Percentiles rank a stretch among this genome's conserved stretches.
Conservation (phyloP, 2,888 invertebrate species). For the Ophraella communa region DNA sequence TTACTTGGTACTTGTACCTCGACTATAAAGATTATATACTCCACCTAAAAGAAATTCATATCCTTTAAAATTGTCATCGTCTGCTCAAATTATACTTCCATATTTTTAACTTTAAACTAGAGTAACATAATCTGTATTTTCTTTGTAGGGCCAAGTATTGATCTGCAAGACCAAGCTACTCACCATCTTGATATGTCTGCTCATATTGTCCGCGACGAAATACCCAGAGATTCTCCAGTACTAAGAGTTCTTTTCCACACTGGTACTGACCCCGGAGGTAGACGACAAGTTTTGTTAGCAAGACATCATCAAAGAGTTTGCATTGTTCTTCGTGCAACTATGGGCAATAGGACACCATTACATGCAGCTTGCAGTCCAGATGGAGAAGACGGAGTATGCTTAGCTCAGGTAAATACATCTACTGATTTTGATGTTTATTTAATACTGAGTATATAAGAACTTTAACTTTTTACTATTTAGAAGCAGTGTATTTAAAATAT, state of each 20-base stretch:
- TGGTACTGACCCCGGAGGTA: slow-evolving; percentile 82
- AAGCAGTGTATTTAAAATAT: too few species aligned
- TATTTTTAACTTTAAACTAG: background rate
- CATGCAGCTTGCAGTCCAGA: slow-evolving; percentile 93
- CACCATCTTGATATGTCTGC: slow-evolving; percentile 90
- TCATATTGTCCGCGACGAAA: slow-evolving; percentile 85
- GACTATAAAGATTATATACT: too few species aligned
- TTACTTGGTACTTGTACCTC: too few species aligned
- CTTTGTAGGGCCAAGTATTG: slow-evolving; percentile 57
- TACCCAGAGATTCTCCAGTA: slow-evolving; percentile 90
- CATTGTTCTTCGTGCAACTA: slow-evolving; percentile 78
- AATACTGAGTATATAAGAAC: too few species aligned
- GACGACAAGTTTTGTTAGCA: slow-evolving; percentile 69
- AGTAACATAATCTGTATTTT: background rate
- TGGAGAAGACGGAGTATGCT: slow-evolving; percentile 90
- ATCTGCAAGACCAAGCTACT: slow-evolving; percentile 69
- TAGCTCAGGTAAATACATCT: slow-evolving; percentile 66
- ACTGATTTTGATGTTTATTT: too few species aligned
- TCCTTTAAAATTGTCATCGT: too few species aligned
- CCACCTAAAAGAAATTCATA: too few species aligned
- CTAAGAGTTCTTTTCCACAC: slow-evolving; percentile 92
- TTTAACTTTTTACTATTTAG: too few species aligned
- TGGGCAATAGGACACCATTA: slow-evolving; percentile 67
- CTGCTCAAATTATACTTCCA: too few species aligned
- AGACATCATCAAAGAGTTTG: slow-evolving; percentile 73